A percentile compares a stretch with the other conserved stretches of the same genome.
These are phyloP conservation scores for Andrena praecox DNA, from an alignment of 2,888 invertebrate genomes.

Conservation along the genomic window DNA sequence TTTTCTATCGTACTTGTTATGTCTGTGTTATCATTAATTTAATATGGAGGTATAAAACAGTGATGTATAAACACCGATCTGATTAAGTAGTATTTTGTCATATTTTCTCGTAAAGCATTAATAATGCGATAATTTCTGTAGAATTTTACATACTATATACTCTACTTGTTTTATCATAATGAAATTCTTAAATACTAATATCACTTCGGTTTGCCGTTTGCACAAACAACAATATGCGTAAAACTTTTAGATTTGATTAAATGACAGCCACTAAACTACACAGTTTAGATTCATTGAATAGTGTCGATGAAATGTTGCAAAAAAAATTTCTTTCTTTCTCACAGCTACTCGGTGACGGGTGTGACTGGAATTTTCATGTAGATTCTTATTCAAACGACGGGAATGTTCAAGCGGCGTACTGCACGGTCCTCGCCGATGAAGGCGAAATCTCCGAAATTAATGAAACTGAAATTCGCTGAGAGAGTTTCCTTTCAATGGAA, in stretches of 20 bases:
- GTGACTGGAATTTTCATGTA: conserved; percentile 73
- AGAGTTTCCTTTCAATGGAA: conserved; percentile 73
- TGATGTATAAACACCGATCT: too few species aligned
- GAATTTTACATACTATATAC: too few species aligned
- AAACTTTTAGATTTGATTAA: conserved; percentile 7
- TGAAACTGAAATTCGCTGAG: conserved; percentile 74
- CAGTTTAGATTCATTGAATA: conserved; percentile 62
- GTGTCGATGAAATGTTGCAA: conserved; percentile 66
- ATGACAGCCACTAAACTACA: not conserved
- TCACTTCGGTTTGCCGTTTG: not conserved
- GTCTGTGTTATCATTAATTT: too few species aligned
- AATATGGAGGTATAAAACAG: too few species aligned
- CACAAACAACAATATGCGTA: not conserved
- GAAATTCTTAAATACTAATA: too few species aligned
- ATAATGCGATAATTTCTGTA: too few species aligned
- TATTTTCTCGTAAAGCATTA: too few species aligned
- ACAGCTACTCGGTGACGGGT: conserved; percentile 43
- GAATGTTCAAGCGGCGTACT: conserved; percentile 63
- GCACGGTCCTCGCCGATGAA: conserved; percentile 50
- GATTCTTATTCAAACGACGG: conserved; percentile 55
- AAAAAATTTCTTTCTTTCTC: conserved; percentile 62
- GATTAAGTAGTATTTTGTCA: too few species aligned
- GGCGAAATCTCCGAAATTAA: conserved; percentile 72
- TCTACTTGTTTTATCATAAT: too few species aligned
- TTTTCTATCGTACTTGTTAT: too few species aligned